Conservation (phyloP, 2,888 invertebrate species). For the Sphaerophoria rueppellii region DNA sequence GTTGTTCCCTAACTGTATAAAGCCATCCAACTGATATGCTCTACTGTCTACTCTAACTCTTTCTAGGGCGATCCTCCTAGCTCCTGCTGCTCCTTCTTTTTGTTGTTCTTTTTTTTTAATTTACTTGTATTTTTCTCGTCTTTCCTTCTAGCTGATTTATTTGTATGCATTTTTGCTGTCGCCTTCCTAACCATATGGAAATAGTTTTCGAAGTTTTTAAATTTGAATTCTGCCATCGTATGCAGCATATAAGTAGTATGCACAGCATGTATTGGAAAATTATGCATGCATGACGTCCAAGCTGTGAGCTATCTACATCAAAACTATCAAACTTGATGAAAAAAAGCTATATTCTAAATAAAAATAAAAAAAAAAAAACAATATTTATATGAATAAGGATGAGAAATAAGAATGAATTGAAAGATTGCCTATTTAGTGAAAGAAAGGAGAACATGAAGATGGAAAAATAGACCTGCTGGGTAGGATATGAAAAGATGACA, state of each 20-base stretch:
- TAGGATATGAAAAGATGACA: not conserved
- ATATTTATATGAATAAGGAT: constrained; percentile 38
- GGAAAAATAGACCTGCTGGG: not conserved
- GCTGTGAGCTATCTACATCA: constrained; percentile 39
- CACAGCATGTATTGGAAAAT: not conserved
- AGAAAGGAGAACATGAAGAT: not conserved
- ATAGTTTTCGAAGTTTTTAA: constrained; percentile 57
- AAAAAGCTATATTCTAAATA: not conserved
- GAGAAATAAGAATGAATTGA: not conserved
- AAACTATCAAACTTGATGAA: constrained; percentile 28
- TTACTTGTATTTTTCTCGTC: constrained; percentile 19
- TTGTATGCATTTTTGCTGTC: constrained; percentile 53
- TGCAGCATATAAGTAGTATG: not conserved
- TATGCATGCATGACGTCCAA: constrained; percentile 19
- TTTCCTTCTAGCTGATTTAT: constrained; percentile 56
- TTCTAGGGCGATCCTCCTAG: not conserved
- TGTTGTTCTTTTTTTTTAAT: not conserved
- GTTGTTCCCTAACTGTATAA: constrained; percentile 9
- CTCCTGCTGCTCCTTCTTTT: not conserved
- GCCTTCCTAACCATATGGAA: constrained; percentile 55
- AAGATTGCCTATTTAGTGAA: not conserved
- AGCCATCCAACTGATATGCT: constrained; percentile 10
- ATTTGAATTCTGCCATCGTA: constrained; percentile 59
- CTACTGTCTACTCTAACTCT: not conserved
- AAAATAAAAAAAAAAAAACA: constrained; percentile 28